phyloP scores from a whole-genome alignment of 2,113 vertebrate genomes.

The Nothobranchius furzeri region DNA sequence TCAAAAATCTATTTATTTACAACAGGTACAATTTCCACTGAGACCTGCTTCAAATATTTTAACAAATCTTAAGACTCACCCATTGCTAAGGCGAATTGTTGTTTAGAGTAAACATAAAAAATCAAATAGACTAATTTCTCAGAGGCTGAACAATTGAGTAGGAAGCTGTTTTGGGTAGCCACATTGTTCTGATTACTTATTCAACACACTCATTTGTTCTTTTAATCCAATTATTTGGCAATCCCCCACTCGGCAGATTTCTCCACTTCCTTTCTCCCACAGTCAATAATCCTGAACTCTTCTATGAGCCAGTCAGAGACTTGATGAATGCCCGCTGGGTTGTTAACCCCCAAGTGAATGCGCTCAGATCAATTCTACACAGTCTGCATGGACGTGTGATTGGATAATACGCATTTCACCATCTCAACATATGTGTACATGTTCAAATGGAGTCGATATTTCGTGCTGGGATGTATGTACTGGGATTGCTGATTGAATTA shows the following conservation, averaged over 20 bases:
- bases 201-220: slow-evolving; percentile 49
- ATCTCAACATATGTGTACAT: slow-evolving; percentile 14
- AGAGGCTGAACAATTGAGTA: slow-evolving; percentile 4
- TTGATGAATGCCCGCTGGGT: slow-evolving; percentile 36
- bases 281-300: slow-evolving; percentile 60
- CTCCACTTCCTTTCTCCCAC: slow-evolving; percentile 36
- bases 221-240: slow-evolving; percentile 56
- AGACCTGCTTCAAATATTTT: background rate
- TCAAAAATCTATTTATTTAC: background rate
- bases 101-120: slow-evolving; percentile 9
- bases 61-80: too few relatives aligned
- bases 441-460: slow-evolving; percentile 16
- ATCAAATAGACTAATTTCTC: slow-evolving; percentile 1
- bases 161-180: slow-evolving; percentile 1
- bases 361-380: slow-evolving; percentile 57
- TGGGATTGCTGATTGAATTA: slow-evolving; percentile 25
- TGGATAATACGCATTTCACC: slow-evolving; percentile 60
- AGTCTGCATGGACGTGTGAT: slow-evolving; percentile 47
- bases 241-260: slow-evolving; percentile 48
- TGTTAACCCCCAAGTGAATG: slow-evolving; percentile 35
- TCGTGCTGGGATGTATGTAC: slow-evolving; percentile 15
- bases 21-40: background rate
- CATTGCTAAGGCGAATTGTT: too few relatives aligned
- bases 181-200: slow-evolving; percentile 27
- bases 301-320: slow-evolving; percentile 40